These are phyloP conservation scores for Pinna nobilis DNA, from an alignment of 1,140 invertebrate genomes.

Conservation along the genomic window DNA sequence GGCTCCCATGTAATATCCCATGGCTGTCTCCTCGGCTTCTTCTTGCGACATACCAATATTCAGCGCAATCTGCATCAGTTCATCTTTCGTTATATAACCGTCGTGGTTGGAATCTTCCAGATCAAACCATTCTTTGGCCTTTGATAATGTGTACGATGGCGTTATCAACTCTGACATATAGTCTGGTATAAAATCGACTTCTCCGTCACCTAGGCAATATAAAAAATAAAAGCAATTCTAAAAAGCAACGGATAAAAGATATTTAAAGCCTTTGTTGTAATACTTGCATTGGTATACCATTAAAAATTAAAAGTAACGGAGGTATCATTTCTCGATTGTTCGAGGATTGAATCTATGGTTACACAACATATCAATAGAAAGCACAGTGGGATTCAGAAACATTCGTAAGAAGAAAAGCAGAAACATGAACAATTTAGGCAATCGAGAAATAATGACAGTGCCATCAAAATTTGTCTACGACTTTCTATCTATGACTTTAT, in stretches of 20 bases:
- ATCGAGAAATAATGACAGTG: background rate
- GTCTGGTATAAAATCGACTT: conserved; percentile 65
- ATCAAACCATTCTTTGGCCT: conserved; percentile 59
- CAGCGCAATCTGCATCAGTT: conserved; percentile 54
- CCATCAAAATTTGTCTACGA: background rate
- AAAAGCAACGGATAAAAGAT: background rate
- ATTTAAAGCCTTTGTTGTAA: background rate
- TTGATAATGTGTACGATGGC: conserved; percentile 50
- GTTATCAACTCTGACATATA: conserved; percentile 58
- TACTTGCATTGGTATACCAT: background rate
- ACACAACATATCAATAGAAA: no score
- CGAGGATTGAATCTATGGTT: no score
- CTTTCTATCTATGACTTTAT: background rate
- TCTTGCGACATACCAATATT: conserved; percentile 55
- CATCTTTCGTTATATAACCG: conserved; percentile 53
- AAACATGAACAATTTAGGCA: background rate
- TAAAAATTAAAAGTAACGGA: no score
- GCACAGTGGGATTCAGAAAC: no score
- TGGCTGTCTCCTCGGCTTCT: conserved; percentile 50
- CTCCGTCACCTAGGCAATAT: conserved; percentile 48
- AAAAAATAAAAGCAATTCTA: background rate
- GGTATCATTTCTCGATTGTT: no score
- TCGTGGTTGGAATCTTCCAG: conserved; percentile 60
- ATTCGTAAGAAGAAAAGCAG: no score
- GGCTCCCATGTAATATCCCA: conserved; percentile 57